Evolutionary conservation across 2,113 vertebrate genomes (phyloP).

Genomic region (Tinamus guttatus): DNA sequence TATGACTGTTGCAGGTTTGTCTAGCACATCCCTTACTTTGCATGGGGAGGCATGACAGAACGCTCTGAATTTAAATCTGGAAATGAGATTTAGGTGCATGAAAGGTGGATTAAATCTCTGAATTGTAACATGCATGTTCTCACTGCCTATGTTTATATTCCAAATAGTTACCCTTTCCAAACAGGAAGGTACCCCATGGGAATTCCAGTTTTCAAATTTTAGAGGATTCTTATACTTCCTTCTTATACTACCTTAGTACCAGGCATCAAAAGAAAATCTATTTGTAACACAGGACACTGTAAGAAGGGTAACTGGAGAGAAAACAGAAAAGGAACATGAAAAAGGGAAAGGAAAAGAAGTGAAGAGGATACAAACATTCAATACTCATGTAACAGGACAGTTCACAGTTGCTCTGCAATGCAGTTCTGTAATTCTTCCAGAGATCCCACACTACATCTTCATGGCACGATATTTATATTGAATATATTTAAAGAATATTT

Average conservation of each 20-base stretch:
- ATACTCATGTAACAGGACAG: not conserved
- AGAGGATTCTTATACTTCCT: not conserved
- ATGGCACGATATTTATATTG: not conserved
- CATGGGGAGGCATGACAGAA: not conserved
- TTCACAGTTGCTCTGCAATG: not conserved
- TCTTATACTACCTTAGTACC: not conserved
- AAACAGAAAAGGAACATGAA: not conserved
- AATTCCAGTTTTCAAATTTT: not conserved
- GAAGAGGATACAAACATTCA: not conserved
- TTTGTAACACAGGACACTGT: not conserved
- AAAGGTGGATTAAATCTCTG: not conserved
- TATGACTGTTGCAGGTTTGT: not conserved
- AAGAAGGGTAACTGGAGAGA: not conserved
- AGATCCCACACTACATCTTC: not conserved
- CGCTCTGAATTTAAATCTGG: not conserved
- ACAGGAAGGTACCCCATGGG: not conserved
- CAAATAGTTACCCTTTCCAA: not conserved
- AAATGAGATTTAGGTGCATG: not conserved
- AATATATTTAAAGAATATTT: no score
- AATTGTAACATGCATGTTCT: not conserved
- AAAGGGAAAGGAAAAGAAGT: not conserved
- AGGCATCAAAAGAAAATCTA: not conserved
- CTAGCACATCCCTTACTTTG: not conserved
- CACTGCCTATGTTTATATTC: not conserved
- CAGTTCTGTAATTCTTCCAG: rapidly evolving